These are phyloP conservation scores for Crossaster papposus DNA, from an alignment of 53 echinoderm and acorn worm species.

Conservation along the genomic window DNA sequence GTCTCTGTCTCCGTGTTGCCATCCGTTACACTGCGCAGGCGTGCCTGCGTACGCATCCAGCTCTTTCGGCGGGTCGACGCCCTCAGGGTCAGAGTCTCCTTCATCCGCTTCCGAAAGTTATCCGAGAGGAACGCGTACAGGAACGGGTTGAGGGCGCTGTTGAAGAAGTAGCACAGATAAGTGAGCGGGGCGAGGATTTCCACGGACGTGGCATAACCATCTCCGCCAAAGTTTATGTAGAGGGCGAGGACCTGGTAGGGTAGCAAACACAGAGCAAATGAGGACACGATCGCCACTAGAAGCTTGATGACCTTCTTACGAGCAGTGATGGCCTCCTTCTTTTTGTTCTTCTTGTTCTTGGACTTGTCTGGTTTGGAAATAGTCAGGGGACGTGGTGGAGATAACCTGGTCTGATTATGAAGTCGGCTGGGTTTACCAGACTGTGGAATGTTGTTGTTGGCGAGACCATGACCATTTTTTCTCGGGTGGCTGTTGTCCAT, in stretches of 20 bases:
- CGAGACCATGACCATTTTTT: neutral
- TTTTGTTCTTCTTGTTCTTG: conserved; percentile 51
- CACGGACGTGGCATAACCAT: neutral
- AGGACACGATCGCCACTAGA: conserved; percentile 76
- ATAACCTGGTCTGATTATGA: neutral
- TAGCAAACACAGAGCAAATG: conserved; percentile 80
- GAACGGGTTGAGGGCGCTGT: conserved; percentile 91
- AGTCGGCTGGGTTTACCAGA: neutral
- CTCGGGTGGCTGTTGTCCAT: neutral
- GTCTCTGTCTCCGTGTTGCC: conserved; percentile 63
- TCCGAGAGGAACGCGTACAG: conserved; percentile 92
- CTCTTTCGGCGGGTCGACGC: conserved; percentile 40
- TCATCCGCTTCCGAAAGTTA: conserved; percentile 89
- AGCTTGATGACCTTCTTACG: conserved; percentile 93
- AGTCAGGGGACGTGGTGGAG: conserved; percentile 19
- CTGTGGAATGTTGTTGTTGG: conserved; percentile 1
- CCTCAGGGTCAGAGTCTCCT: conserved; percentile 68
- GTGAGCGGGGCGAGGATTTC: conserved; percentile 59
- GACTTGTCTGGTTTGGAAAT: conserved; percentile 50
- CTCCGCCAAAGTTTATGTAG: conserved; percentile 27
- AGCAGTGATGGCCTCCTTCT: conserved; percentile 67
- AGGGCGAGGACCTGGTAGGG: conserved; percentile 71
- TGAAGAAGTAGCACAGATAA: conserved; percentile 81
- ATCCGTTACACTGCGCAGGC: conserved; percentile 68
- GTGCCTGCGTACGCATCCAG: conserved; percentile 72